Percentiles rank a stretch among this genome's conserved stretches.
phyloP scores from a whole-genome alignment of 2,113 vertebrate genomes.

The Boulengerochromis microlepis region DNA sequence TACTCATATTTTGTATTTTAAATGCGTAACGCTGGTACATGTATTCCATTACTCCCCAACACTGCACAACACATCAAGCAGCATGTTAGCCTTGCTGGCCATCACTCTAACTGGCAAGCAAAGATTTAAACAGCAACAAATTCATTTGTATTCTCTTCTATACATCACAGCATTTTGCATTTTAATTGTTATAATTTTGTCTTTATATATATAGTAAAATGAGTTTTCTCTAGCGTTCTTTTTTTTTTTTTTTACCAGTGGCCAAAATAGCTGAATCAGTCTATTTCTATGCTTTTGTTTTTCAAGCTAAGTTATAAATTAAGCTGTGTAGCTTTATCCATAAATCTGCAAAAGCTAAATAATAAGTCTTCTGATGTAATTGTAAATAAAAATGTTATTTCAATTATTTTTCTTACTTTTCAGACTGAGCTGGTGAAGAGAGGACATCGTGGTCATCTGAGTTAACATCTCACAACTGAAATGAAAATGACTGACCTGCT shows the following conservation, averaged over 20 bases:
- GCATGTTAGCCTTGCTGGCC: neutral
- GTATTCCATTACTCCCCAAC: too few species aligned
- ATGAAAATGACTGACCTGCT: neutral
- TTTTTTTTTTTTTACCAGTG: neutral
- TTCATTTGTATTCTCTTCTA: too few species aligned
- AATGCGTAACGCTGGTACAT: too few species aligned
- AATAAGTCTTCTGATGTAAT: neutral
- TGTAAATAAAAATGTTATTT: neutral
- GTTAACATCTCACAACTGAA: neutral
- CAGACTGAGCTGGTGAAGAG: neutral
- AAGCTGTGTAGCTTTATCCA: neutral
- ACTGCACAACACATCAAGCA: neutral
- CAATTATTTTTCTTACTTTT: neutral
- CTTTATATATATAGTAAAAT: too few species aligned
- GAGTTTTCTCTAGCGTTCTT: neutral
- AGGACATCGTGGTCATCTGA: neutral
- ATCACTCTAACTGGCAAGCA: neutral
- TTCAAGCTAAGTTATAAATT: neutral
- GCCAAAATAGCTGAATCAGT: neutral
- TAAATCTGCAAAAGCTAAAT: neutral
- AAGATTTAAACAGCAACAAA: neutral
- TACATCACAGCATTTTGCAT: too few species aligned
- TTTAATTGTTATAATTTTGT: too few species aligned
- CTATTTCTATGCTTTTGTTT: neutral
- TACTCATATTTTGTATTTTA: too few species aligned